Conservation (phyloP, 2,113 vertebrate genomes). For the Bujurquina vittata region DNA sequence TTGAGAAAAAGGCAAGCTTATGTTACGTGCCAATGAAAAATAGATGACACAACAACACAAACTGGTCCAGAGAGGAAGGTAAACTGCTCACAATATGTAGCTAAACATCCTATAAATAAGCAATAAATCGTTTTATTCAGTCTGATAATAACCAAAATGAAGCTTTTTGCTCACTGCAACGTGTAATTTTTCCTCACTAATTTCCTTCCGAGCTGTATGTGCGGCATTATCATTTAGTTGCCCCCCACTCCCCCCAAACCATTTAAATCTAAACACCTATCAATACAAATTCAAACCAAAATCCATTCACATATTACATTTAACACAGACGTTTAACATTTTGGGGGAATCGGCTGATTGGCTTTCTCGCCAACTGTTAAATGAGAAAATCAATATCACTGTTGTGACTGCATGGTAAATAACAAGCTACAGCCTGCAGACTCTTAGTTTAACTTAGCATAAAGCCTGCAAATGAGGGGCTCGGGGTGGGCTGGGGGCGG, state of each 20-base stretch:
- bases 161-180: neutral
- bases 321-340: neutral
- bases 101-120: conserved; percentile 31
- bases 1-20: conserved; percentile 17
- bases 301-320: neutral
- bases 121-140: conserved; percentile 14
- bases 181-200: neutral
- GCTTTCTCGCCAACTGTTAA: neutral
- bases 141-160: neutral
- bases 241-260: neutral
- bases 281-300: neutral
- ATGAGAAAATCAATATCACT: conserved; percentile 12
- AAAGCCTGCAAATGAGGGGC: conserved; percentile 3
- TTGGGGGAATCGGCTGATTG: neutral
- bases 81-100: conserved; percentile 21
- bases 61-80: conserved; percentile 13
- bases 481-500: neutral
- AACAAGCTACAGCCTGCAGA: conserved; percentile 1
- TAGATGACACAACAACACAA: neutral
- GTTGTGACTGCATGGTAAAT: conserved; percentile 7
- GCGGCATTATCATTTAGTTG: neutral
- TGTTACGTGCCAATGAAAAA: conserved; percentile 38
- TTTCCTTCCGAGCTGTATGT: neutral
- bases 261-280: neutral
- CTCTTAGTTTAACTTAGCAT: conserved; percentile 7